Percentiles rank a stretch among this genome's conserved stretches.
These are phyloP conservation scores for Halocynthia aurantium DNA, from an alignment of 23 tunicate genomes.

Conservation along the genomic window DNA sequence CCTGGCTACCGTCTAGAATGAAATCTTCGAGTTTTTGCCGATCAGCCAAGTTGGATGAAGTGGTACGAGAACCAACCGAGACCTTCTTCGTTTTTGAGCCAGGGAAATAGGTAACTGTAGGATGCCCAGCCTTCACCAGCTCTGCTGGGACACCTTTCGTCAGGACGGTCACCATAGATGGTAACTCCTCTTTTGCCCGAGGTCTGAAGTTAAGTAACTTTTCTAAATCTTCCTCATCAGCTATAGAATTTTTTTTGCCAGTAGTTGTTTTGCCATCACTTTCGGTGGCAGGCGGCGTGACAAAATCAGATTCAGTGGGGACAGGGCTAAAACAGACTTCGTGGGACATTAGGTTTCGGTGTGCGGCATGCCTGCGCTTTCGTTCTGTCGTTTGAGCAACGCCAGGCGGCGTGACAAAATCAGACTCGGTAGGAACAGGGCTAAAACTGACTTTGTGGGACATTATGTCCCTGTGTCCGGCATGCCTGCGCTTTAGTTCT, in stretches of 20 bases:
- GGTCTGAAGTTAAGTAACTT: neutral
- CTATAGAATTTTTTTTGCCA: neutral
- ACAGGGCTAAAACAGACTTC: too few species aligned
- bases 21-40: too few species aligned
- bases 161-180: constrained; percentile 8
- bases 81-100: neutral
- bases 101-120: neutral
- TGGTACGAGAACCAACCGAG: neutral
- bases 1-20: too few species aligned
- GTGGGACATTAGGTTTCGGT: too few species aligned
- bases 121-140: neutral
- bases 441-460: too few species aligned
- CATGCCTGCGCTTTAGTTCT: neutral
- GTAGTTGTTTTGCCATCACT: too few species aligned
- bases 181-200: neutral
- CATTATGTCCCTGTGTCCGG: neutral
- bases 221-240: constrained; percentile 5
- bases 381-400: too few species aligned
- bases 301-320: too few species aligned
- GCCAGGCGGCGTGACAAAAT: too few species aligned
- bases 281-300: too few species aligned
- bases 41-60: neutral
- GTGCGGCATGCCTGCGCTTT: too few species aligned
- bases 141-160: constrained; percentile 6
- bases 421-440: too few species aligned